Conservation (phyloP, 2,888 invertebrate species). For the Rhagonycha lutea region DNA sequence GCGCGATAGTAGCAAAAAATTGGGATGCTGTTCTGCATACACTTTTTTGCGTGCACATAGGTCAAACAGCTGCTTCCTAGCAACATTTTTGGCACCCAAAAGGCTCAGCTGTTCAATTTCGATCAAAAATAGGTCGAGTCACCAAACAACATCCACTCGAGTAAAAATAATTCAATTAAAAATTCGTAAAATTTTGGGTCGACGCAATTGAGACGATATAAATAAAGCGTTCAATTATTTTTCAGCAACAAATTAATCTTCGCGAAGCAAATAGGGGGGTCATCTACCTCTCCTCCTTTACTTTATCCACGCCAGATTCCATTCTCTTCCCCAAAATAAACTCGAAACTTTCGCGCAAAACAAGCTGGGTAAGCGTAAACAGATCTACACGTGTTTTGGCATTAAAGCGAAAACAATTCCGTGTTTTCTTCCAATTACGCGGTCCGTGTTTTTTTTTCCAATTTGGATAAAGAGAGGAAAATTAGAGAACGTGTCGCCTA, state of each 20-base stretch:
- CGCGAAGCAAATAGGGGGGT: conserved; percentile 3
- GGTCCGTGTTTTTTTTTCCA: background rate
- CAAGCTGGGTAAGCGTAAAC: background rate
- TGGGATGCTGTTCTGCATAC: background rate
- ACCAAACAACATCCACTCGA: background rate
- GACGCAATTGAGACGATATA: conserved; percentile 16
- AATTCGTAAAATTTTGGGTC: conserved; percentile 1
- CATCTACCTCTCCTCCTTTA: conserved; percentile 10
- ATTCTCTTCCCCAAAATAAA: background rate
- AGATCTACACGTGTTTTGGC: background rate
- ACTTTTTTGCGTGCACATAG: background rate
- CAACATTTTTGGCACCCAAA: background rate
- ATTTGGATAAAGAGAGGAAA: background rate
- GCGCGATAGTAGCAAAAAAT: background rate
- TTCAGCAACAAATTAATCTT: background rate
- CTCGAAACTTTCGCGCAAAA: background rate
- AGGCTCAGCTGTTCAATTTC: background rate
- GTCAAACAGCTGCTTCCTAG: background rate
- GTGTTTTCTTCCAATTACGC: background rate
- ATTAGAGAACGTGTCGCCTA: background rate
- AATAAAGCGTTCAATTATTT: conserved; percentile 20
- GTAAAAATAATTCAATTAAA: conserved; percentile 6
- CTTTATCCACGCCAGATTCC: background rate
- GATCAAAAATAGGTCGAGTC: background rate
- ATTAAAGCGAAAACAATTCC: background rate